Conservation (phyloP, 1,140 invertebrate species). For the Calliphora vicina region DNA sequence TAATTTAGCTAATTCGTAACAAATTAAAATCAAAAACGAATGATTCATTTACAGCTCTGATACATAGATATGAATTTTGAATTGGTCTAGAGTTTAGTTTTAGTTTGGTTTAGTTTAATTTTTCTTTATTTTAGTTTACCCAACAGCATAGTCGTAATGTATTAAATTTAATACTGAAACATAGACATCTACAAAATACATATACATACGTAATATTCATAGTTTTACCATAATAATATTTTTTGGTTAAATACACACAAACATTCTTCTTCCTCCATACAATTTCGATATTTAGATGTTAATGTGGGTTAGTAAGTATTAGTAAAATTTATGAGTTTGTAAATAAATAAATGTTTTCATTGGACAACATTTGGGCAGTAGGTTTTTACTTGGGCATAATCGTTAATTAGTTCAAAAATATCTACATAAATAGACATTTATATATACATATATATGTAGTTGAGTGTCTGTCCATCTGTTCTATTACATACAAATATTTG, state of each 20-base stretch:
- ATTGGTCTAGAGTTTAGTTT: no score
- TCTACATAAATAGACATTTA: not conserved
- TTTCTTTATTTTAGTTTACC: no score
- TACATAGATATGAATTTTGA: no score
- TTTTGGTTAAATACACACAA: not conserved
- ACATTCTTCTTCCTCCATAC: not conserved
- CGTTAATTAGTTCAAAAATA: slow-evolving; percentile 37
- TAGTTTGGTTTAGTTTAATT: no score
- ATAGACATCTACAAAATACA: no score
- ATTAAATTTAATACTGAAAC: not conserved
- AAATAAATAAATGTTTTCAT: not conserved
- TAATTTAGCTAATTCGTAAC: no score
- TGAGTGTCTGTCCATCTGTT: slow-evolving; percentile 6
- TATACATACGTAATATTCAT: not conserved
- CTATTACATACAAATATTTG: not conserved
- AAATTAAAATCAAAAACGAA: no score
- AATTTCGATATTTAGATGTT: not conserved
- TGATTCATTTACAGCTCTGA: no score
- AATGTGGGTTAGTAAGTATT: not conserved
- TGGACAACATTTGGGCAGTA: slow-evolving; percentile 3
- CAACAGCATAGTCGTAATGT: no score
- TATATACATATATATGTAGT: not conserved
- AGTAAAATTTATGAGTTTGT: slow-evolving; percentile 11
- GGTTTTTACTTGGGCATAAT: slow-evolving; percentile 31
- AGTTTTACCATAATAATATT: not conserved